Evolutionary conservation across 2,888 invertebrate genomes (phyloP), one percentile per base, ranked within the genome.

Genomic region (Cantharis nigra): DNA sequence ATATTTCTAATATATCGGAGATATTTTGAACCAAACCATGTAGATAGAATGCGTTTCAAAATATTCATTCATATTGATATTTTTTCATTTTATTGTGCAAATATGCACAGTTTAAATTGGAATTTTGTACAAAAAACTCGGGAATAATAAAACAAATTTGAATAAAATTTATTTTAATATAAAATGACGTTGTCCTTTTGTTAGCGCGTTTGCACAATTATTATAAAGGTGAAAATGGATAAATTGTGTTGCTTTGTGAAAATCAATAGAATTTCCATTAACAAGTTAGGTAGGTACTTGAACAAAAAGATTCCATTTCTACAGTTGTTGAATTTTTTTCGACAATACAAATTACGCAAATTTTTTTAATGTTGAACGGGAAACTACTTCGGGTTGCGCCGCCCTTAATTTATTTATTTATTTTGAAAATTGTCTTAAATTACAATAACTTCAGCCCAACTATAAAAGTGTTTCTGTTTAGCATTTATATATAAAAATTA

Each of bases 1-100:
- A 71, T 74, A 74, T 74, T 77, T 74, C 73, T 71, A 70, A 77
- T 71, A 72, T 63, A 74, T 70, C 71, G 33, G 77, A 16, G 74
- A 74, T 77, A 77, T 77, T 76, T 77, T 69, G 70, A 70, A 70
- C 74, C 65, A 65, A 33, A 30, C 70, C 71, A 65, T 74, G 30
- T 70, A 77, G 30, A 49, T 49, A 7, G n/a, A 70, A 77, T 74
- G 65, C 49, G 69, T 13, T 72, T 71, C 49, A 30, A 20, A 49
- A 49, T 70, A 70, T 20, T 20, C 30, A 49, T 49, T 49, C n/a
- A 49, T 49, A 49, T 49, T 49, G 49, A 49, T 49, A 49, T 49
- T 49, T 49, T 49, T 49, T 49, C 49, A n/a, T n/a, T 49, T 49
- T 49, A n/a, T 49, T 49, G 49, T 49, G 49, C 9, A 49, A 49